phyloP scores from a whole-genome alignment of 2,113 vertebrate species.

The Phodopus roborovskii region DNA sequence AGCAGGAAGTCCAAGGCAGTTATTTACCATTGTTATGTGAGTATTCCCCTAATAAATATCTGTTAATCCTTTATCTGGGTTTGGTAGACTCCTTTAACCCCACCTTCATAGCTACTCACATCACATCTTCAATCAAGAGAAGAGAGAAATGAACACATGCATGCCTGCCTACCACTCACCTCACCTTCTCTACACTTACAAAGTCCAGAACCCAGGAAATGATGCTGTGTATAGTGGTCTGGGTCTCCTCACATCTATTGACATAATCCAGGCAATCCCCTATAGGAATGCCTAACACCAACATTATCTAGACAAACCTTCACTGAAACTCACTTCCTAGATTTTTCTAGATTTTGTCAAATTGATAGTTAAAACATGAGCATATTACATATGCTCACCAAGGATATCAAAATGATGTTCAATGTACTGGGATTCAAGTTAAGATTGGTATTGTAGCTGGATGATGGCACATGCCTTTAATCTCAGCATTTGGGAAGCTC shows the following conservation, averaged over 20 bases:
- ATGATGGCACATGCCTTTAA: no score
- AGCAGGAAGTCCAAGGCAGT: no score
- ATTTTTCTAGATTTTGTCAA: background rate
- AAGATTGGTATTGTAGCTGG: background rate
- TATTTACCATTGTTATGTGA: no score
- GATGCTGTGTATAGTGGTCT: background rate
- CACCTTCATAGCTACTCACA: no score
- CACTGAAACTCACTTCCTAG: background rate
- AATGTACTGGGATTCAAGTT: background rate
- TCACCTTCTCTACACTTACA: no score
- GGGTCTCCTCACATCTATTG: background rate
- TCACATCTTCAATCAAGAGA: background rate
- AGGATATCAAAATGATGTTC: background rate
- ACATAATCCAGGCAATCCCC: background rate
- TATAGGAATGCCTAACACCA: no score
- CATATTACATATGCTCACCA: background rate
- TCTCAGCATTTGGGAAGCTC: no score
- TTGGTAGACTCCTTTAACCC: no score
- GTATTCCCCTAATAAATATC: no score
- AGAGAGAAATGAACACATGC: no score
- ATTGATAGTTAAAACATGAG: background rate
- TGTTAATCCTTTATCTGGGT: no score
- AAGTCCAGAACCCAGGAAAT: no score
- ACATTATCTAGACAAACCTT: background rate
- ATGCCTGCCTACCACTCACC: background rate